Conservation (phyloP, 2,797 vertebrate species). For the Tamandua tetradactyla region DNA sequence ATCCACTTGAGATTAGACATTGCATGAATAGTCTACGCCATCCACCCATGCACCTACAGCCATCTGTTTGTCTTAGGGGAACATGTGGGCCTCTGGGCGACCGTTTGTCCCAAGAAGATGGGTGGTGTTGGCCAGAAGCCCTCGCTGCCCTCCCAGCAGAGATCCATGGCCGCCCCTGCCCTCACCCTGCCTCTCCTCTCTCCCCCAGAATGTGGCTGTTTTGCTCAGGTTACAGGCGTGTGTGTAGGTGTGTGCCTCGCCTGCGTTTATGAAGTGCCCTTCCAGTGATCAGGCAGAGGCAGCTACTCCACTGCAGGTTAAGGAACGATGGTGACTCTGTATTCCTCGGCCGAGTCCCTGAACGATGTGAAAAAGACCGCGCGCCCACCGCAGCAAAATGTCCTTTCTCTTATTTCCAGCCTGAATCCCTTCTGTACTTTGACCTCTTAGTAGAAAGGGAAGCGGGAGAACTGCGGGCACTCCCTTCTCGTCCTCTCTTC, state of each 20-base stretch:
- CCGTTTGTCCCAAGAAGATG: background rate
- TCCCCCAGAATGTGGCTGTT: background rate
- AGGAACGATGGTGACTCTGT: background rate
- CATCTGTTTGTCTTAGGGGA: background rate
- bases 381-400: background rate
- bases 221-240: background rate
- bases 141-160: background rate
- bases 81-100: background rate
- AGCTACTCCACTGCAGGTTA: constrained; percentile 33
- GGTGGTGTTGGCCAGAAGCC: background rate
- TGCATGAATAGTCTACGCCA: background rate
- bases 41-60: no score
- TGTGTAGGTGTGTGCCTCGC: background rate
- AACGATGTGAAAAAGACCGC: background rate
- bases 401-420: background rate
- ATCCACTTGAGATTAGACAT: background rate
- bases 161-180: background rate
- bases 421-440: constrained; percentile 62
- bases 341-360: background rate
- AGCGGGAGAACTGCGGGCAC: constrained; percentile 10
- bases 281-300: background rate
- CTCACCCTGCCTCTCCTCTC: background rate
- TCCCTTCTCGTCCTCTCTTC: background rate
- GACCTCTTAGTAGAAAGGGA: background rate
- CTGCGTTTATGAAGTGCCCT: constrained; percentile 10